Percentiles rank a stretch among this genome's conserved stretches.
phyloP scores from a whole-genome alignment of 2,888 invertebrate genomes.

The Globia sparganii region DNA sequence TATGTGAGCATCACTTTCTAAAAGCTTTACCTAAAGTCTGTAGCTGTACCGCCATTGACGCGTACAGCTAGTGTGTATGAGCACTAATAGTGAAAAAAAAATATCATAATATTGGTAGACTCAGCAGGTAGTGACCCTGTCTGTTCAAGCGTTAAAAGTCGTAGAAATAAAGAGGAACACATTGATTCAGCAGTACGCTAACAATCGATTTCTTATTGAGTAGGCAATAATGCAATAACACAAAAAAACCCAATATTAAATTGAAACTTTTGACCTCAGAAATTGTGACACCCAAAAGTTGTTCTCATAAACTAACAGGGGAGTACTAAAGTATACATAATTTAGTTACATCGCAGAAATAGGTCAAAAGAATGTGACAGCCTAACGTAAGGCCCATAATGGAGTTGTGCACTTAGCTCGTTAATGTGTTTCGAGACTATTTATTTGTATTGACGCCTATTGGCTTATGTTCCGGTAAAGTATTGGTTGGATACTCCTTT shows the following conservation, averaged over 20 bases:
- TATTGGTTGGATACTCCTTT: conserved; percentile 27
- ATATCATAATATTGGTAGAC: not conserved
- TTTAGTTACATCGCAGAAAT: conserved; percentile 65
- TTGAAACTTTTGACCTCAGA: conserved; percentile 22
- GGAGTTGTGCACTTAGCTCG: conserved; percentile 63
- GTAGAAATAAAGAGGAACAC: not conserved
- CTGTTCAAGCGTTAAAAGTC: not conserved
- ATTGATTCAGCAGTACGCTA: not conserved
- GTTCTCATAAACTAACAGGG: conserved; percentile 60
- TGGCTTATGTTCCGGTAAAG: conserved; percentile 44
- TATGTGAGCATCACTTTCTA: no score
- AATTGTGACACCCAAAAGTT: conserved; percentile 50
- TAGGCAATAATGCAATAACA: not conserved
- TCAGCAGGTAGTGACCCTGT: not conserved
- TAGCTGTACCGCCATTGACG: no score
- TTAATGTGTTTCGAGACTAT: conserved; percentile 63
- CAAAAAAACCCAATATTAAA: conserved; percentile 26
- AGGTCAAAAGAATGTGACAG: conserved; percentile 65
- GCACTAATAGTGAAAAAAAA: not conserved
- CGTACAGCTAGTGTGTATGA: not conserved
- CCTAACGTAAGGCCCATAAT: conserved; percentile 55
- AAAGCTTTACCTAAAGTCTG: not conserved
- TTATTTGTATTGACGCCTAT: conserved; percentile 65
- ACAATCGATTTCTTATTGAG: not conserved
- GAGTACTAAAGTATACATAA: conserved; percentile 62